Evolutionary conservation across 2,113 vertebrate species (phyloP).

Genomic region (Larimichthys crocea): DNA sequence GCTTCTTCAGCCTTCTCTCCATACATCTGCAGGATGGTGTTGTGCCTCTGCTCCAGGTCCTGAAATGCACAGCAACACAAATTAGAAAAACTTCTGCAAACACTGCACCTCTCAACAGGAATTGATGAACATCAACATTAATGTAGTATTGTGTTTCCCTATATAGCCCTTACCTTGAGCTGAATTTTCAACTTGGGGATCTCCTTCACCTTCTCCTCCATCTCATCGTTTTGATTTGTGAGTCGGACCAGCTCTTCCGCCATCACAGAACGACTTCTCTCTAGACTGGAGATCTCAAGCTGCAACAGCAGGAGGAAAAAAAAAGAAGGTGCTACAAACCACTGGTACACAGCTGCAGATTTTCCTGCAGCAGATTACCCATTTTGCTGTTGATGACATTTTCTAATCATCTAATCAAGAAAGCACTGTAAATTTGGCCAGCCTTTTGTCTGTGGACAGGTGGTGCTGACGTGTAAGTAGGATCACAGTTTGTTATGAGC

Average conservation of each 20-base stretch:
- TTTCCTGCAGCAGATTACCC: neutral
- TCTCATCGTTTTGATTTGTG: slow-evolving; percentile 97
- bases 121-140: neutral
- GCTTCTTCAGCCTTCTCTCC: slow-evolving; percentile 99
- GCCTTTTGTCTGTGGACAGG: neutral
- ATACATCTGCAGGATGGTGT: slow-evolving; percentile 99
- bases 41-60: slow-evolving; percentile 98
- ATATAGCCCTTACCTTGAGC: slow-evolving; percentile 86
- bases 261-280: slow-evolving; percentile 95
- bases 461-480: neutral
- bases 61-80: slow-evolving; percentile 65
- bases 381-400: neutral
- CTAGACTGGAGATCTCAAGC: slow-evolving; percentile 94
- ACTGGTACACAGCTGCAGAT: neutral
- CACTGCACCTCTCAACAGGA: neutral
- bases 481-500: neutral
- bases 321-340: neutral
- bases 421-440: neutral
- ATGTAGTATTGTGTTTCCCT: neutral
- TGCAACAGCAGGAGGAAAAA: slow-evolving; percentile 57
- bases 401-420: neutral
- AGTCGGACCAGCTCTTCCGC: slow-evolving; percentile 95
- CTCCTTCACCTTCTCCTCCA: slow-evolving; percentile 93
- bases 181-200: slow-evolving; percentile 90
- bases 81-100: neutral